A percentile compares a stretch with the other conserved stretches of the same genome.
phyloP scores from a whole-genome alignment of 2,113 vertebrate genomes.

The Chlorodrepanis virens region DNA sequence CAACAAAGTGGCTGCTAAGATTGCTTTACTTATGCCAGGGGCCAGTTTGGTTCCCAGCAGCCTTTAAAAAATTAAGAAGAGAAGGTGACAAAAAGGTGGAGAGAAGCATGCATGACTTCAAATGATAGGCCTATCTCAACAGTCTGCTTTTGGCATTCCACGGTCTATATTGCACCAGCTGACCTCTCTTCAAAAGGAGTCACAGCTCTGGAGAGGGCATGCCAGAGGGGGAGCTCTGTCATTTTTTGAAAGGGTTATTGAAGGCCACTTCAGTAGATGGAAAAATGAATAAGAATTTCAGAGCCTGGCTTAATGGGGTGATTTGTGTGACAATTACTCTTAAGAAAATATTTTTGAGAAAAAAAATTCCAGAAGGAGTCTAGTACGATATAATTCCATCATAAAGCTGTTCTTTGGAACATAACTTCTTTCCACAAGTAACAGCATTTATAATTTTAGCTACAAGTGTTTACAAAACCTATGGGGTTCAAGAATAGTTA shows the following conservation, averaged over 20 bases:
- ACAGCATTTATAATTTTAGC: neutral
- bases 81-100: constrained; percentile 24
- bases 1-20: neutral
- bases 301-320: neutral
- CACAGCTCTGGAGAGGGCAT: neutral
- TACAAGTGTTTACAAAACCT: neutral
- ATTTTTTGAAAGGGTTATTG: constrained; percentile 13
- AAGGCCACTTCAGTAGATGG: neutral
- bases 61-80: constrained; percentile 4
- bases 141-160: neutral
- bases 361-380: neutral
- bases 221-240: neutral
- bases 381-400: neutral
- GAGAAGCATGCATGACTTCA: neutral
- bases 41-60: neutral
- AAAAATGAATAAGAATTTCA: constrained; percentile 9
- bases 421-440: neutral
- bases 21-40: neutral
- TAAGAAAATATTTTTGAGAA: neutral
- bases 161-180: neutral
- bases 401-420: neutral
- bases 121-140: neutral
- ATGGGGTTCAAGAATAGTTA: neutral
- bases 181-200: neutral
- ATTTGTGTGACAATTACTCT: neutral